phyloP scores from a whole-genome alignment of 2,113 vertebrate genomes.

The Sminthopsis crassicaudata region DNA sequence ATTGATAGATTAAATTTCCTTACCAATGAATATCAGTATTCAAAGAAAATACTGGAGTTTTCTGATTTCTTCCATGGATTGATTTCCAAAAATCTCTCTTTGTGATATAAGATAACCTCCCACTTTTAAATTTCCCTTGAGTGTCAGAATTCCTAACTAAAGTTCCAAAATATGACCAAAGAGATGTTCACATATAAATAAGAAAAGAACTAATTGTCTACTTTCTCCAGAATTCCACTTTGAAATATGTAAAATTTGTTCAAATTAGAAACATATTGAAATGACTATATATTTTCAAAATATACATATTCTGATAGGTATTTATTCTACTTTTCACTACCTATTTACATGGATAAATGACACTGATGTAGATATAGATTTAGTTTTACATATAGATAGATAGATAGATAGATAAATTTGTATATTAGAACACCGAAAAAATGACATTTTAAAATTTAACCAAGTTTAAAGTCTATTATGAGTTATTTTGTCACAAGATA shows the following conservation, averaged over 20 bases:
- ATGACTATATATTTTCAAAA: not conserved
- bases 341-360: not conserved
- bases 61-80: not conserved
- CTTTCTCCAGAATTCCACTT: too few relatives aligned
- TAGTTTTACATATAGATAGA: not conserved
- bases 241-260: not conserved
- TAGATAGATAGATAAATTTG: too few relatives aligned
- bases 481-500: conserved; percentile 76
- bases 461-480: too few relatives aligned
- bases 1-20: not conserved
- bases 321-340: not conserved
- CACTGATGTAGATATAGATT: too few relatives aligned
- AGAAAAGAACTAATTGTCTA: too few relatives aligned
- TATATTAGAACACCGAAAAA: not conserved
- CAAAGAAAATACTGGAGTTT: not conserved
- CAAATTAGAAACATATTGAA: not conserved
- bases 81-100: not conserved
- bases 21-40: not conserved
- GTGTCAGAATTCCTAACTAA: not conserved
- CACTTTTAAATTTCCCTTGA: not conserved
- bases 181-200: not conserved
- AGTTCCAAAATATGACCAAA: not conserved
- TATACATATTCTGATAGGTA: not conserved
- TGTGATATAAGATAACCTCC: not conserved
- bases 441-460: not conserved